Percentiles rank a stretch among this genome's conserved stretches.
phyloP scores from a whole-genome alignment of 2,888 invertebrate genomes.

The Subacronicta megacephala region DNA sequence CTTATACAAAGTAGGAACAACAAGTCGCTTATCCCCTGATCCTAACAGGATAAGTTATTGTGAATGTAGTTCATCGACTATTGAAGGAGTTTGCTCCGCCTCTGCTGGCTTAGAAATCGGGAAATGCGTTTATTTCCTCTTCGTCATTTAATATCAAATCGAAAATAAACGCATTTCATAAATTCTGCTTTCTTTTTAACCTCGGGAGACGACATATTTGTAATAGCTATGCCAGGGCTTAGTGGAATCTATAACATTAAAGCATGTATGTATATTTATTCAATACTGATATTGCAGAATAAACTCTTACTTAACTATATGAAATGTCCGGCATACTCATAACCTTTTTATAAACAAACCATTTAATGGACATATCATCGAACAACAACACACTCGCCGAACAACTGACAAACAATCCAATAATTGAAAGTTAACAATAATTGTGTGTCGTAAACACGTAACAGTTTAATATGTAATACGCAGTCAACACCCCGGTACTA shows the following conservation, averaged over 20 bases:
- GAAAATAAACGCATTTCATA: too few species aligned
- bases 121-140: constrained; percentile 5
- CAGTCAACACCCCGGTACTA: constrained; percentile 48
- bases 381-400: constrained; percentile 8
- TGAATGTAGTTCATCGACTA: constrained; percentile 37
- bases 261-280: too few species aligned
- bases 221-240: too few species aligned
- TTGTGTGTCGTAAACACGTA: constrained; percentile 49
- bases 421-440: constrained; percentile 60
- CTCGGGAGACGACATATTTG: too few species aligned
- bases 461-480: constrained; percentile 51
- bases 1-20: constrained; percentile 27
- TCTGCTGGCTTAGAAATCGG: constrained; percentile 14
- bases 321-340: constrained; percentile 2
- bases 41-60: constrained; percentile 40
- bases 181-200: too few species aligned
- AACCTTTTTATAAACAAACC: constrained; percentile 10
- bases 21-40: constrained; percentile 37
- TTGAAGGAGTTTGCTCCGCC: constrained; percentile 24
- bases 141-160: neutral
- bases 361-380: constrained; percentile 20
- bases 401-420: constrained; percentile 60
- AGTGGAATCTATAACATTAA: too few species aligned
- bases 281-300: too few species aligned
- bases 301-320: neutral